Evolutionary conservation across 1,140 invertebrate species (phyloP), one percentile per base, ranked within the genome.

Genomic region (Drosophila kohkoa): DNA sequence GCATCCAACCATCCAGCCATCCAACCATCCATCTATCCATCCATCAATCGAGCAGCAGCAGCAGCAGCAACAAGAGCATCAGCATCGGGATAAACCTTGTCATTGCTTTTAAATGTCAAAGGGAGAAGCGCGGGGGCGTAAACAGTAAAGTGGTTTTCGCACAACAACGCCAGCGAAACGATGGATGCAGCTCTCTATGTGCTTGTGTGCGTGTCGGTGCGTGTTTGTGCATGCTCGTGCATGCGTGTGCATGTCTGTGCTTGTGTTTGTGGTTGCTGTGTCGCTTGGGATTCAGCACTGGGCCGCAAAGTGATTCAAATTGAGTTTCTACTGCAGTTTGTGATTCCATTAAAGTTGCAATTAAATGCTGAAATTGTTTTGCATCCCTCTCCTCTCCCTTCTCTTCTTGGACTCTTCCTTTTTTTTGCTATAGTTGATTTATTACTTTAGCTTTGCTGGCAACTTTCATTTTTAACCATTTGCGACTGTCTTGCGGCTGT

Each of bases 71-170:
- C 28, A 59, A 6, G 32, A 65, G 54, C 57, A 77, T 38, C 10
- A 51, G 52, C 30, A 41, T 54, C 73, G 45, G 80, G 80, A 87
- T 81, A 81, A 87, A 83, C 77, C 74, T 77, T 88, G 83, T 77
- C 80, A 75, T 81, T 74, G 73, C 83, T 62, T 79, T 89, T 89
- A 89, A 89, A 89, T 89, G 85, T 89, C 85, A 85, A 69, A 43
- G 30, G 62, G 43, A 13, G 38, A 16, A 5, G 48, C 46, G 25
- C 5, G 38, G n/a, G 48, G 55, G 16, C 11, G 48, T 13, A 71
- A 25, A 55, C 43, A 51, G 32, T 46, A 68, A 68, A 73, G 63
- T 60, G 55, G 30, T 43, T 68, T 41, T 38, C 35, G 35, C 35
- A 38, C 35, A 38, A 10, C 46, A 46, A 15, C 57, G 38, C 51